These are phyloP conservation scores for Struthidea cinerea DNA, from an alignment of 2,113 vertebrate genomes.

Conservation along the genomic window DNA sequence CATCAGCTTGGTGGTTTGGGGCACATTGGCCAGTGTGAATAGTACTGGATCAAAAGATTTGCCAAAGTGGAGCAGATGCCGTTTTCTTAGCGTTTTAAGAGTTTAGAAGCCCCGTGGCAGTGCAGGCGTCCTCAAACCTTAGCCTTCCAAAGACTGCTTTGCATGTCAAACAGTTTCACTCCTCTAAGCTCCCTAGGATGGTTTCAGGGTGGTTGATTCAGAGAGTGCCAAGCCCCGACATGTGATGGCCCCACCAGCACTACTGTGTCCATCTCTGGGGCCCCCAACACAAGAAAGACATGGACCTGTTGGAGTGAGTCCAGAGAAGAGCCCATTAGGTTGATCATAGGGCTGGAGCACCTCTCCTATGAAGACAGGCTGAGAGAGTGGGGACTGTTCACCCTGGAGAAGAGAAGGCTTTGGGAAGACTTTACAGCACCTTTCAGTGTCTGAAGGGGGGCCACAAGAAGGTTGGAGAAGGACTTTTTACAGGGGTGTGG, in stretches of 20 bases:
- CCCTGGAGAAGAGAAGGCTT: not conserved
- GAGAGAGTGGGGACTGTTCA: not conserved
- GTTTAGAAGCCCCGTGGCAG: not conserved
- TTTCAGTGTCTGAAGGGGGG: not conserved
- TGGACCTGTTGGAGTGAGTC: not conserved
- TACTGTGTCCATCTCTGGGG: not conserved
- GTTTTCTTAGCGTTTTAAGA: not conserved
- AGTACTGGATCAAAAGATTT: not conserved
- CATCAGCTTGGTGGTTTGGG: not conserved
- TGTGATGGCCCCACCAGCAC: not conserved
- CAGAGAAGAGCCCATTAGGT: not conserved
- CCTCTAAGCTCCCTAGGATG: not conserved
- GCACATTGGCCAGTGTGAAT: not conserved
- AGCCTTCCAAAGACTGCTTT: not conserved
- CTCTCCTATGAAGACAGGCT: not conserved
- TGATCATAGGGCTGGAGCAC: not conserved
- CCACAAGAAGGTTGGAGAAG: not conserved
- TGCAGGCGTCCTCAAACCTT: not conserved
- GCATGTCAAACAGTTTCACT: not conserved
- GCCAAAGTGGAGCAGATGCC: not conserved
- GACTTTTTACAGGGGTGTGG: not conserved
- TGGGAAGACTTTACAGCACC: not conserved
- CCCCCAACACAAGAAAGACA: accelerated
- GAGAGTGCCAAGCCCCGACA: accelerated
- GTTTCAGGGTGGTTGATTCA: not conserved